Evolutionary conservation across 2,888 invertebrate species (phyloP), one percentile per base, ranked within the genome.

Genomic region (Dolichopus griseipennis): DNA sequence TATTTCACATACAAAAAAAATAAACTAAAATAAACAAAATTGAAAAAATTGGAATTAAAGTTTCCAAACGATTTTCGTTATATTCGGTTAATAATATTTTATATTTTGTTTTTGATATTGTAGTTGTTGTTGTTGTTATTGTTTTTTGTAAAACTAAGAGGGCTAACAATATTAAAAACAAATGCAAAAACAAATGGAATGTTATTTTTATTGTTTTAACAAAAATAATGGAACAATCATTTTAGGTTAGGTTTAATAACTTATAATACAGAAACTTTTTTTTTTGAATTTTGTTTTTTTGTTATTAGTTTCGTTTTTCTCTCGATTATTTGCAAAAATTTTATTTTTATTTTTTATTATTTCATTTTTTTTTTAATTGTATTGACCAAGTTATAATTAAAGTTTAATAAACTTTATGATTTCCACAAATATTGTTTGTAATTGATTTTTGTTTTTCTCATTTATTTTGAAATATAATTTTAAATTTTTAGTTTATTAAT

Each of bases 301-400:
- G 1, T 7, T 2, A 7, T 37, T 37, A 7, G 2, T 37, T 37
- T 37, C 12, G 8, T 37, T 37, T 37, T 37, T 37, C 5, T 52
- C 12, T 52, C n/a, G 52, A 52, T 52, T 52, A 52, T 52, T 52
- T 52, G 52, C 52, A 52, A 52, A 52, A 52, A 12, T 15, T 18
- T 52, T 52, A 7, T 41, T 41, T n/a, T 41, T 41, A 2, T 15
- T 27, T 15, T 27, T 52, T n/a, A 18, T 18, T 52, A 52, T 12
- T 52, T 52, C 18, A 18, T 52, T 52, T 52, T 52, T 2, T n/a
- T 6, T 52, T 52, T 52, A 52, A 52, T 52, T 52, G 52, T 52
- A 15, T 52, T 52, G 52, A 52, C 52, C 52, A 52, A 52, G 52
- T 52, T 52, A 52, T 52, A 52, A 52, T 52, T 52, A 52, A 52